Conservation (phyloP, 2,888 invertebrate species). For the Chalcosyrphus nemorum region DNA sequence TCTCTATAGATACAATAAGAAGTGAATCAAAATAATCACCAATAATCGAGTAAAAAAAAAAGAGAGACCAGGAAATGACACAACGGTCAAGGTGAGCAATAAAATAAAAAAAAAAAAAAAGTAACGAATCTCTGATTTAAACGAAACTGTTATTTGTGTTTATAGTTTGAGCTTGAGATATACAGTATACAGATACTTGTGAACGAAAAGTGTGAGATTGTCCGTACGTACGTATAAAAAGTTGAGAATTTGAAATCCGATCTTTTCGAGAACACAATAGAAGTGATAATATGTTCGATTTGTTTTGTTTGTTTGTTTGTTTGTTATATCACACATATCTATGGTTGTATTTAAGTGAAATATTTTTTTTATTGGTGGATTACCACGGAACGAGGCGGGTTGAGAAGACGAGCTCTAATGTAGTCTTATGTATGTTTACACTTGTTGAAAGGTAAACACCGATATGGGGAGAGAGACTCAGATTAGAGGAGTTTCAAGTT, state of each 20-base stretch:
- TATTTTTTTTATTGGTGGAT: slow-evolving; percentile 28
- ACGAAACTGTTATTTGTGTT: slow-evolving; percentile 29
- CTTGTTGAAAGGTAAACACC: slow-evolving; percentile 18
- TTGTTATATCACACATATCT: slow-evolving; percentile 19
- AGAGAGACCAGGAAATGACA: slow-evolving; percentile 63
- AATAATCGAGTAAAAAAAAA: too few relatives aligned
- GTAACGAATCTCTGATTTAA: slow-evolving; percentile 11
- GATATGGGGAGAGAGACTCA: not conserved
- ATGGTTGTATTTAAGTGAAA: slow-evolving; percentile 6
- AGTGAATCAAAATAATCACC: slow-evolving; percentile 11
- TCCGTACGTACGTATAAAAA: not conserved
- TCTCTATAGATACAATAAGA: not conserved
- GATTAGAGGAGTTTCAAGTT: not conserved
- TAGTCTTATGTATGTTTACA: slow-evolving; percentile 20
- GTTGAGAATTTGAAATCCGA: slow-evolving; percentile 45
- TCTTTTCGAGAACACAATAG: slow-evolving; percentile 43
- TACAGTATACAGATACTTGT: not conserved
- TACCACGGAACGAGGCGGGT: not conserved
- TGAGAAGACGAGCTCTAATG: not conserved
- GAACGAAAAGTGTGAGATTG: not conserved
- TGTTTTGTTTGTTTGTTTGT: slow-evolving; percentile 29
- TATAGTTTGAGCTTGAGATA: slow-evolving; percentile 15
- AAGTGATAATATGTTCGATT: slow-evolving; percentile 52
- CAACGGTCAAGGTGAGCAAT: slow-evolving; percentile 62
- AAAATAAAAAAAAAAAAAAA: slow-evolving; percentile 1